Base-by-base conservation (phyloP, 2,888 invertebrate genomes). In the Leucozona laternaria region DNA sequence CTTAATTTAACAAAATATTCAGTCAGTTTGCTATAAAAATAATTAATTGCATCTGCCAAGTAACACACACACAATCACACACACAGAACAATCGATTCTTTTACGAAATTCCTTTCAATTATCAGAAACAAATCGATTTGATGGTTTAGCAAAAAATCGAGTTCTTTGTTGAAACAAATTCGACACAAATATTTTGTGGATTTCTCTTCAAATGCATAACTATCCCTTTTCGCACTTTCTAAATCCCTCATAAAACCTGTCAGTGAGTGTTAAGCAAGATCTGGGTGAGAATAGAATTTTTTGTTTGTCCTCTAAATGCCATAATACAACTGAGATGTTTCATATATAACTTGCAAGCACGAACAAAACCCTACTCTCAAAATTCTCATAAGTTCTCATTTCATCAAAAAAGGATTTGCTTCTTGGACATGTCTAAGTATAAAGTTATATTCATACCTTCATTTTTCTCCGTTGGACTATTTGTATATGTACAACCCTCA, bases 381-480 rank as follows among this genome's bases (percentile, higher is more conserved):
- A 25, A 45, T 28, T 17, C 34, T 17, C n/a, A 73, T 68, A 62
- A 62, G 71, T 76, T 64, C 53, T 34, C 25, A 72, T 81, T 81
- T 71, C 58, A 57, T 57, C 17, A 17, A 58, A 43, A 71, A 77
- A 37, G 25, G 45, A 55, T 53, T 62, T 62, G 55, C 25, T 66
- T 17, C 75, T 75, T 60, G 68, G 60, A 75, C 58, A 50, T 48
- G 71, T 60, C 31, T 66, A 40, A 66, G 43, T 40, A 53, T 70
- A 58, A 60, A 50, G n/a, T 43, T 62, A 31, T 64, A 25, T 70
- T 70, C 17, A 62, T 62, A 40, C 81, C 45, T 71, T 64, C 28
- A 17, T 45, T 25, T 58, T 53, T 17, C 50, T 45, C 31, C n/a
- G 55, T 55, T 57, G 13, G 28, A 28, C 17, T 31, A 55, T 55